These are phyloP conservation scores for Numenius arquata DNA, from an alignment of 2,113 vertebrate species.

Conservation along the genomic window DNA sequence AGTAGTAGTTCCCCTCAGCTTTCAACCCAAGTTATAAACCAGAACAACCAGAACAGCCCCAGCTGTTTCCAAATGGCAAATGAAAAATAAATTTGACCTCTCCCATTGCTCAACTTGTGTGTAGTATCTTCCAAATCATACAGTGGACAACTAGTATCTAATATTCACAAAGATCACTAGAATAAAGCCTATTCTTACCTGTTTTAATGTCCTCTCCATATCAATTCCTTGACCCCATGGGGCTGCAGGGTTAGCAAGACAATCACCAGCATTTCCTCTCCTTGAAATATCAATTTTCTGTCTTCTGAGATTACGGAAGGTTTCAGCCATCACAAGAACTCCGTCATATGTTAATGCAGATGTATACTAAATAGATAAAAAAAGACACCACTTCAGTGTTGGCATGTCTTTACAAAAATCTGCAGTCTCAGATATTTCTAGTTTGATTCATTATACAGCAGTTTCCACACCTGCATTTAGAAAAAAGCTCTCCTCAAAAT, in stretches of 20 bases:
- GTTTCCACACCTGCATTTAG: background rate
- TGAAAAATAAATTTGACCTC: background rate
- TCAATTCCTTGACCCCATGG: slow-evolving; percentile 99
- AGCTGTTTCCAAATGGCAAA: background rate
- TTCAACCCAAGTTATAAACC: background rate
- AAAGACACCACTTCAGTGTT: background rate
- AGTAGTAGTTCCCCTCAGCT: background rate
- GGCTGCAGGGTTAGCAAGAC: slow-evolving; percentile 95
- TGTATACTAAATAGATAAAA: slow-evolving; percentile 83
- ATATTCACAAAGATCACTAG: background rate
- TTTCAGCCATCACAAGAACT: slow-evolving; percentile 97
- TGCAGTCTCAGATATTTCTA: background rate
- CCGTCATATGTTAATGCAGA: slow-evolving; percentile 96
- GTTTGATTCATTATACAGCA: background rate
- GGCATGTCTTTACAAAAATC: background rate
- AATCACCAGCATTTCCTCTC: slow-evolving; percentile 97
- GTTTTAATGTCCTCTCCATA: slow-evolving; percentile 98
- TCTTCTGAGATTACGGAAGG: slow-evolving; percentile 92
- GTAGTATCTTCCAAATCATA: background rate
- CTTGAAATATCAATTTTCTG: slow-evolving; percentile 98
- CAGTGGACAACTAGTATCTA: background rate
- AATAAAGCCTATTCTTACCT: slow-evolving; percentile 74
- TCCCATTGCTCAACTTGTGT: background rate
- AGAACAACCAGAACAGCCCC: background rate
- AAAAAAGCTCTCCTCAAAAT: background rate